Evolutionary conservation across 2,797 vertebrate genomes (phyloP).

Genomic region (Lycodopsis pacificus): DNA sequence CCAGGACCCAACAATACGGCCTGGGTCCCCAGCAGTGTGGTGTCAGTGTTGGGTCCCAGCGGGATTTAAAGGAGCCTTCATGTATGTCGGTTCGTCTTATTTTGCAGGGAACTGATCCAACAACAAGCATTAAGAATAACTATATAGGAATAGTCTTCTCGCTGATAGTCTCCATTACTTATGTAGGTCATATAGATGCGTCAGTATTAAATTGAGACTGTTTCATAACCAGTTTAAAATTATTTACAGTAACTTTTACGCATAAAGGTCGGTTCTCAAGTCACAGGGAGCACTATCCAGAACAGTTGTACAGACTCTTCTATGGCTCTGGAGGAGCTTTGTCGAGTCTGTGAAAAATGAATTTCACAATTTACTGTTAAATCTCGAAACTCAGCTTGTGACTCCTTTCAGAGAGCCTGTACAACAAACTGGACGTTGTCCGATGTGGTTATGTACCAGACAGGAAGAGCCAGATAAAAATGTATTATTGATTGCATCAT

Average conservation of each 20-base stretch:
- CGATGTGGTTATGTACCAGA: not conserved
- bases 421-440: not conserved
- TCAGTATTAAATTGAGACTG: not conserved
- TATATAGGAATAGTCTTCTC: not conserved
- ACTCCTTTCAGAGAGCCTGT: not conserved
- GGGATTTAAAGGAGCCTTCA: not conserved
- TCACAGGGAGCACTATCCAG: not conserved
- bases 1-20: no score
- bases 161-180: not conserved
- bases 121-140: not conserved
- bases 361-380: not conserved
- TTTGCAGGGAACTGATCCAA: not conserved
- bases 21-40: no score
- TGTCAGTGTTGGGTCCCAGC: not conserved
- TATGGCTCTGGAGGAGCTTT: not conserved
- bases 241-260: not conserved
- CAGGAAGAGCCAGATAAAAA: not conserved
- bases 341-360: not conserved
- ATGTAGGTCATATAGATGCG: not conserved
- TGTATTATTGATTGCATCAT: not conserved
- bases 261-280: not conserved
- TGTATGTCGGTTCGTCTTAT: not conserved
- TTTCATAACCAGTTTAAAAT: not conserved
- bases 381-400: not conserved
- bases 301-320: not conserved